Conservation (phyloP, 2,797 vertebrate species). For the Odontamblyopus lacepedii region DNA sequence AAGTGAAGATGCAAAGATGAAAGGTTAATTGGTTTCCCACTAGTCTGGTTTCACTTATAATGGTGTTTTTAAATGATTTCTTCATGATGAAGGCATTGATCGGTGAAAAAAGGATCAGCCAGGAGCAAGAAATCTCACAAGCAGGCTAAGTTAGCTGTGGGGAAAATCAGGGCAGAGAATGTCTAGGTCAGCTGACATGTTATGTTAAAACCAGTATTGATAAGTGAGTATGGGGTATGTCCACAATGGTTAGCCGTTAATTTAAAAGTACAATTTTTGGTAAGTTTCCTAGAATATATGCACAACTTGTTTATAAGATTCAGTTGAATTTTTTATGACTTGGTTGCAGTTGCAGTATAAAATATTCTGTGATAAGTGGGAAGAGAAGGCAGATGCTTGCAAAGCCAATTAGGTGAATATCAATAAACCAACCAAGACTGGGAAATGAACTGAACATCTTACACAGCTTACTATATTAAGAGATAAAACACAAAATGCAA, state of each 20-base stretch:
- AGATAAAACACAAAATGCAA: not conserved
- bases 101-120: constrained; percentile 27
- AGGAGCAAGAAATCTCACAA: constrained; percentile 12
- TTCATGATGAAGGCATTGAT: constrained; percentile 43
- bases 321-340: not conserved
- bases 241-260: not conserved
- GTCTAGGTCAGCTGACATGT: constrained; percentile 38
- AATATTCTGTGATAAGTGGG: not conserved
- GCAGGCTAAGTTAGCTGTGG: constrained; percentile 5
- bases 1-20: constrained; percentile 66
- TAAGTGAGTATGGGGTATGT: constrained; percentile 26
- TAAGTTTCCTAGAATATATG: not conserved
- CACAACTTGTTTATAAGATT: not conserved
- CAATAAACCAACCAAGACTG: not conserved
- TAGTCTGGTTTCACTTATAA: constrained; percentile 62
- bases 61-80: constrained; percentile 55
- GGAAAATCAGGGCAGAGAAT: constrained; percentile 34
- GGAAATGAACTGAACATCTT: not conserved
- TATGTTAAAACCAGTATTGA: constrained; percentile 32
- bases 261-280: not conserved
- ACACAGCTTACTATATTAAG: not conserved
- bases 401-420: not conserved
- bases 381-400: not conserved
- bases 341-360: not conserved
- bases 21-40: constrained; percentile 74